phyloP scores from a whole-genome alignment of 2,113 vertebrate species.

The Microtus richardsoni region DNA sequence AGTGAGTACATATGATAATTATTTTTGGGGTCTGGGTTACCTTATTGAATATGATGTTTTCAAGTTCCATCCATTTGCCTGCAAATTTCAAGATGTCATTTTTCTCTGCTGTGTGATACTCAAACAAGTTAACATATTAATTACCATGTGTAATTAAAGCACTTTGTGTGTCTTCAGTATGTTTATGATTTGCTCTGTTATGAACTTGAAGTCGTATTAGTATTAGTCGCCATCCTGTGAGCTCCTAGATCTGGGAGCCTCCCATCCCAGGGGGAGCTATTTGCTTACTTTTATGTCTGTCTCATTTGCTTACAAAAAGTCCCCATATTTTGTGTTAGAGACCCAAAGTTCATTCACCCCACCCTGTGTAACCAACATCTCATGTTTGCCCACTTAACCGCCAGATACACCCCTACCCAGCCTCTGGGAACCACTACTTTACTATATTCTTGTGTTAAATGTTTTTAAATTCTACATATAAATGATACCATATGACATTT shows the following conservation, averaged over 20 bases:
- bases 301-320: background rate
- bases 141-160: background rate
- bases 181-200: background rate
- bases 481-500: background rate
- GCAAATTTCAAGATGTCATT: too few species aligned
- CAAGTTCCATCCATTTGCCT: too few species aligned
- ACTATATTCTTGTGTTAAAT: background rate
- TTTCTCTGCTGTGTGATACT: too few species aligned
- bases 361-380: background rate
- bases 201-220: background rate
- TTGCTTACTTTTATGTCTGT: background rate
- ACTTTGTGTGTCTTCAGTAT: background rate
- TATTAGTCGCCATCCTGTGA: background rate
- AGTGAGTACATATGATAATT: too few species aligned
- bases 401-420: background rate
- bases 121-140: background rate
- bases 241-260: background rate
- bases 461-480: background rate
- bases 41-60: too few species aligned
- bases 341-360: background rate
- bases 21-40: too few species aligned
- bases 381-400: background rate
- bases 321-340: background rate
- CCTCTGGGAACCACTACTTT: background rate
- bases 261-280: background rate